Conservation (phyloP, 1,140 invertebrate genomes). For the Meloidogyne exigua region DNA sequence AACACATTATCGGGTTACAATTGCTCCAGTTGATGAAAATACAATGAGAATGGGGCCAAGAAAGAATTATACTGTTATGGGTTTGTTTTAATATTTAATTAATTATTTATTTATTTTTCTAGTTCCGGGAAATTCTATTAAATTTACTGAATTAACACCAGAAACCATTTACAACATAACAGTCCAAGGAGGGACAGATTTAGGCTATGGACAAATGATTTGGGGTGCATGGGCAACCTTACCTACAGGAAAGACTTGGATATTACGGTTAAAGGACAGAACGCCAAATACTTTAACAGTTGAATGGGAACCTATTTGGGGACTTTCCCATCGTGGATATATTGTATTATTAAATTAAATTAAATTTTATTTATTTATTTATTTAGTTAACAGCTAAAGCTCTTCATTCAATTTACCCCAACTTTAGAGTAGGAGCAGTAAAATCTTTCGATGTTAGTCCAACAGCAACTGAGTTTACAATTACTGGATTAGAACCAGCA, state of each 20-base stretch:
- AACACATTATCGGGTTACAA: constrained; percentile 62
- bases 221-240: constrained; percentile 63
- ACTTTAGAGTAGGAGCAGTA: constrained; percentile 46
- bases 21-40: constrained; percentile 56
- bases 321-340: constrained; percentile 57
- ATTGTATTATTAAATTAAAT: constrained; percentile 34
- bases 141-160: constrained; percentile 50
- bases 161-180: constrained; percentile 63
- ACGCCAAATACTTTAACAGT: constrained; percentile 61
- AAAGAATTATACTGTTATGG: constrained; percentile 60
- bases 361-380: neutral
- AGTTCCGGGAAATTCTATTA: constrained; percentile 60
- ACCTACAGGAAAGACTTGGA: constrained; percentile 55
- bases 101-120: neutral
- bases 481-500: constrained; percentile 54
- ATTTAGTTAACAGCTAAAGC: constrained; percentile 55
- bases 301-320: constrained; percentile 64
- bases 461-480: constrained; percentile 55
- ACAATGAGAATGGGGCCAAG: constrained; percentile 45
- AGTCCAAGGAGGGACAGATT: constrained; percentile 58
- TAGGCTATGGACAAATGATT: constrained; percentile 61
- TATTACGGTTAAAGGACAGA: constrained; percentile 57
- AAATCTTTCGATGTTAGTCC: constrained; percentile 58
- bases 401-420: constrained; percentile 54
- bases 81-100: neutral